Conservation (phyloP, 2,888 invertebrate genomes). For the Calliopum simillimum region DNA sequence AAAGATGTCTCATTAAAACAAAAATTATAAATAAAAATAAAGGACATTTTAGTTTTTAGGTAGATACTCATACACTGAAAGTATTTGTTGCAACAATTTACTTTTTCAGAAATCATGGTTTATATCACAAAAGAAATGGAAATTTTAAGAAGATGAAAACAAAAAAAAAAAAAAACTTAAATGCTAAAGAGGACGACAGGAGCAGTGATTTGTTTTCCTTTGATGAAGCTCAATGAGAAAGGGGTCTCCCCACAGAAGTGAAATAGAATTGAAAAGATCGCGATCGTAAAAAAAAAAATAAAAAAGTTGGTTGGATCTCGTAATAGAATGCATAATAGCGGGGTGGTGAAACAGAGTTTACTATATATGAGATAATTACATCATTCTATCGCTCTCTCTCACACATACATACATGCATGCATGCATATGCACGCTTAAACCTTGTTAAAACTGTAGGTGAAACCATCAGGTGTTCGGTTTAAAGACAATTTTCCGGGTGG, state of each 20-base stretch:
- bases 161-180: too few species aligned
- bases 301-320: slow-evolving; percentile 3
- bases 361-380: slow-evolving; percentile 27
- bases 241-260: slow-evolving; percentile 35
- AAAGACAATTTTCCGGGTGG: slow-evolving; percentile 88
- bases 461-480: slow-evolving; percentile 89
- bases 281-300: slow-evolving; percentile 31
- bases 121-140: slow-evolving; percentile 54
- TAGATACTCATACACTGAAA: slow-evolving; percentile 41
- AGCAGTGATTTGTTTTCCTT: slow-evolving; percentile 3
- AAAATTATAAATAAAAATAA: too few species aligned
- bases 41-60: too few species aligned
- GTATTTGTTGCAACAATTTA: slow-evolving; percentile 52
- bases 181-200: slow-evolving; percentile 14
- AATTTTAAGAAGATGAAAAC: slow-evolving; percentile 37
- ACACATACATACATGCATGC: slow-evolving; percentile 26
- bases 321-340: slow-evolving; percentile 8
- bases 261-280: slow-evolving; percentile 38
- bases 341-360: neutral
- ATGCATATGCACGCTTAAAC: slow-evolving; percentile 54
- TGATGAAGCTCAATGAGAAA: slow-evolving; percentile 38
- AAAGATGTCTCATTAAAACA: too few species aligned
- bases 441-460: slow-evolving; percentile 86
- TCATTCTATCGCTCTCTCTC: slow-evolving; percentile 59
- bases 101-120: slow-evolving; percentile 46